These are phyloP conservation scores for Nerophis lumbriciformis DNA, from an alignment of 2,113 vertebrate species.

Conservation along the genomic window DNA sequence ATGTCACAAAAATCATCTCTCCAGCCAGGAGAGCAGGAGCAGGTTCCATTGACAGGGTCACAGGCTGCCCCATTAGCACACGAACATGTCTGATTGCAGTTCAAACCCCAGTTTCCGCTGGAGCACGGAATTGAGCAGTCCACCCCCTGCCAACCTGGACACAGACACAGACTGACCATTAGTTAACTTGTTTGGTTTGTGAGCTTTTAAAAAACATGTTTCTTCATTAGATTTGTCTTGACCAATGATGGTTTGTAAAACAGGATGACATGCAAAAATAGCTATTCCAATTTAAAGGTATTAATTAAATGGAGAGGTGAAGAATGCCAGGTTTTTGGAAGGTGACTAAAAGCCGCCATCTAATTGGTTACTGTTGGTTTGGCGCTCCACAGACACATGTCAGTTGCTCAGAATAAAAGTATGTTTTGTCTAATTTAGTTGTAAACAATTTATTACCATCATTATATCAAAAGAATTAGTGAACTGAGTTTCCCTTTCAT, in stretches of 20 bases:
- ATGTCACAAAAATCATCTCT: conserved; percentile 76
- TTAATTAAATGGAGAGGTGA: no score
- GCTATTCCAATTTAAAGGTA: neutral
- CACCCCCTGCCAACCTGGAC: conserved; percentile 83
- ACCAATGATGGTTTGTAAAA: no score
- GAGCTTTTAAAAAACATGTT: neutral
- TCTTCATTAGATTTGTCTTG: neutral
- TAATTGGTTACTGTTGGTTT: neutral
- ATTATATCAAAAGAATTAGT: neutral
- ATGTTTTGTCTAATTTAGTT: neutral
- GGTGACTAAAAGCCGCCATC: neutral
- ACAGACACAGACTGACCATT: neutral
- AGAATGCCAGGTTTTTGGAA: neutral
- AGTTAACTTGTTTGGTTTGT: neutral
- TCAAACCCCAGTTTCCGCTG: conserved; percentile 80
- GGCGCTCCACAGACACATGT: neutral
- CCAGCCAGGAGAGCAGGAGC: conserved; percentile 83
- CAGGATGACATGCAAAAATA: neutral
- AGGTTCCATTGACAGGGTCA: conserved; percentile 77
- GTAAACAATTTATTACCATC: neutral
- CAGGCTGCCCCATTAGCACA: conserved; percentile 82
- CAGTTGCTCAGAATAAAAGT: neutral
- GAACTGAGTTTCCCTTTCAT: no score
- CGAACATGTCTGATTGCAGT: conserved; percentile 80
- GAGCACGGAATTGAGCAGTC: conserved; percentile 84